A percentile compares a stretch with the other conserved stretches of the same genome.
Conservation (phyloP, 2,888 invertebrate genomes). For the Aspidiotus rigidus region DNA sequence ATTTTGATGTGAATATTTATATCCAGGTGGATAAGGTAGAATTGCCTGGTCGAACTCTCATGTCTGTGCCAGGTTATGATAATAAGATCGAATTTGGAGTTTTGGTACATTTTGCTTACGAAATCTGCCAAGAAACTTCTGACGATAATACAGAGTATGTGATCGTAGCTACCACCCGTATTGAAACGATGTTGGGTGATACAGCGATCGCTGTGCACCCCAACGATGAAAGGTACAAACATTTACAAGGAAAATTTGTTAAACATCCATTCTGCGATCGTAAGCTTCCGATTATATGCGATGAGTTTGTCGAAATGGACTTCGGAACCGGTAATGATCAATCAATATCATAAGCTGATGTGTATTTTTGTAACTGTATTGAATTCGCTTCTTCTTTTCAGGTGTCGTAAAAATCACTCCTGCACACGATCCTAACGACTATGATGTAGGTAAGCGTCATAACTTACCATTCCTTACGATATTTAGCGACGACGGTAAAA, state of each 20-base stretch:
- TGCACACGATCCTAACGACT: constrained; percentile 94
- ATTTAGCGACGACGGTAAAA: constrained; percentile 80
- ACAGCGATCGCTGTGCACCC: constrained; percentile 98
- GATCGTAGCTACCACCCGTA: constrained; percentile 91
- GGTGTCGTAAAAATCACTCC: constrained; percentile 98
- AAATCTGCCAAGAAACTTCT: constrained; percentile 52
- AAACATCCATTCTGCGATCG: constrained; percentile 81
- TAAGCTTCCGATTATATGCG: constrained; percentile 76
- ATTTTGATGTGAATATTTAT: constrained; percentile 13
- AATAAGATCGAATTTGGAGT: constrained; percentile 89
- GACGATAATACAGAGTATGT: constrained; percentile 56
- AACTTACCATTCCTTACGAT: constrained; percentile 77
- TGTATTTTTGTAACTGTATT: constrained; percentile 1
- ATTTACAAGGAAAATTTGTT: constrained; percentile 70
- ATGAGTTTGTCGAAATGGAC: constrained; percentile 85
- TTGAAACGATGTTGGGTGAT: constrained; percentile 98
- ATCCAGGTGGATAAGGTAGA: constrained; percentile 78
- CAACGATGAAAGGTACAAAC: constrained; percentile 71
- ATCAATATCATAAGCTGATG: too few relatives aligned
- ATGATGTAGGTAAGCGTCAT: constrained; percentile 86
- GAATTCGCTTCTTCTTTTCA: constrained; percentile 40
- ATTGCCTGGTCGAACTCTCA: constrained; percentile 69
- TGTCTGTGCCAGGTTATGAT: constrained; percentile 86
- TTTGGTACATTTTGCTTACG: constrained; percentile 84
- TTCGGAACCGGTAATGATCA: constrained; percentile 77